Evolutionary conservation across 2,888 invertebrate species (phyloP).

Genomic region (Drosophila pseudotalamancana): DNA sequence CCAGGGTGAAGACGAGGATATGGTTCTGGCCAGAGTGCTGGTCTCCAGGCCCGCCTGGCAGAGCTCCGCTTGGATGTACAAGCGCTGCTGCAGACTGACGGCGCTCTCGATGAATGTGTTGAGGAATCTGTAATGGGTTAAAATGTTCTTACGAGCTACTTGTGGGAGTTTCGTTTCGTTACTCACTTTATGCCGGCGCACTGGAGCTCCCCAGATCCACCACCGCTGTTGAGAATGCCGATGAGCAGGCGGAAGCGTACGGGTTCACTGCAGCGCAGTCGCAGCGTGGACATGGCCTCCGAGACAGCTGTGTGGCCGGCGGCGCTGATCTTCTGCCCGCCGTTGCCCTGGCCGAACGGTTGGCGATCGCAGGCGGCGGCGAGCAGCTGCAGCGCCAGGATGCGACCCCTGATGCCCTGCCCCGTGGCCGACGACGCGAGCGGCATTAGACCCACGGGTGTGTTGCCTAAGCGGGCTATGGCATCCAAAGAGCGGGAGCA

Average conservation of each 20-base stretch:
- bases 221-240: slow-evolving; percentile 93
- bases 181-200: slow-evolving; percentile 89
- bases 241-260: slow-evolving; percentile 95
- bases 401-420: slow-evolving; percentile 93
- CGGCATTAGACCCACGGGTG: slow-evolving; percentile 93
- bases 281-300: slow-evolving; percentile 94
- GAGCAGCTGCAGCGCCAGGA: slow-evolving; percentile 94
- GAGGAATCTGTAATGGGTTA: slow-evolving; percentile 86
- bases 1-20: slow-evolving; percentile 87
- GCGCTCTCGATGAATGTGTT: slow-evolving; percentile 93
- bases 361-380: slow-evolving; percentile 91
- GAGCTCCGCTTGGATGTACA: slow-evolving; percentile 94
- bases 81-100: slow-evolving; percentile 89
- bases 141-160: not conserved
- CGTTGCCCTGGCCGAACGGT: slow-evolving; percentile 81
- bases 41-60: slow-evolving; percentile 92
- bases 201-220: slow-evolving; percentile 90
- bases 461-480: slow-evolving; percentile 89
- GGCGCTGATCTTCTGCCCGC: slow-evolving; percentile 85
- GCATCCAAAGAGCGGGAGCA: slow-evolving; percentile 92
- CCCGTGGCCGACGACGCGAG: slow-evolving; percentile 94
- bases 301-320: slow-evolving; percentile 94
- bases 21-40: slow-evolving; percentile 86
- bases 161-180: not conserved
- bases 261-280: slow-evolving; percentile 95